Evolutionary conservation across 2,888 invertebrate species (phyloP).

Genomic region (Augiades crinisus): DNA sequence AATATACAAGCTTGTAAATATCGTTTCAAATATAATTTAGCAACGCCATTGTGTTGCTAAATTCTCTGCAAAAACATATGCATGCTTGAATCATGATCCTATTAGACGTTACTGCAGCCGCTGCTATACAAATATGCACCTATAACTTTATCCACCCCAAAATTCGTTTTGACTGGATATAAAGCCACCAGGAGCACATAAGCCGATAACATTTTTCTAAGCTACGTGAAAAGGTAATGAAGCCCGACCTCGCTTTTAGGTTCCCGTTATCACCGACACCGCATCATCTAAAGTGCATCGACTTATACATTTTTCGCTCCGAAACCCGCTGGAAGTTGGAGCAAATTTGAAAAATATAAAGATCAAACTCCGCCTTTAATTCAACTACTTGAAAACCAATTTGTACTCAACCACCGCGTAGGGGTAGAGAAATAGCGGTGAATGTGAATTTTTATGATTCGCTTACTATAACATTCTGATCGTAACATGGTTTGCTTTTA

Average conservation of each 20-base stretch:
- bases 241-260: conserved; percentile 8
- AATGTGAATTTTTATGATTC: conserved; percentile 19
- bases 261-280: conserved; percentile 3
- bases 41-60: too few relatives aligned
- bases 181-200: conserved; percentile 3
- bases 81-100: too few relatives aligned
- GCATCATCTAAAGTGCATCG: conserved; percentile 13
- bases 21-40: too few relatives aligned
- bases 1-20: too few relatives aligned
- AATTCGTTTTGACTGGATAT: neutral
- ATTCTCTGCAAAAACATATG: too few relatives aligned
- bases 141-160: neutral
- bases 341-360: conserved; percentile 14
- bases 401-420: conserved; percentile 5
- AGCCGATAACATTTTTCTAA: conserved; percentile 6
- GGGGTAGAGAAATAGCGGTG: conserved; percentile 1
- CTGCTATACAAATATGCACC: too few relatives aligned
- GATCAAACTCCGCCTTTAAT: conserved; percentile 15
- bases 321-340: conserved; percentile 1
- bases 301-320: conserved; percentile 9
- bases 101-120: neutral
- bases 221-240: conserved; percentile 10
- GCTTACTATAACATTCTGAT: neutral
- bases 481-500: neutral
- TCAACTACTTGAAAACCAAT: conserved; percentile 22